A percentile compares a stretch with the other conserved stretches of the same genome.
These are phyloP conservation scores for Dryas iulia DNA, from an alignment of 1,140 invertebrate species.

Conservation along the genomic window DNA sequence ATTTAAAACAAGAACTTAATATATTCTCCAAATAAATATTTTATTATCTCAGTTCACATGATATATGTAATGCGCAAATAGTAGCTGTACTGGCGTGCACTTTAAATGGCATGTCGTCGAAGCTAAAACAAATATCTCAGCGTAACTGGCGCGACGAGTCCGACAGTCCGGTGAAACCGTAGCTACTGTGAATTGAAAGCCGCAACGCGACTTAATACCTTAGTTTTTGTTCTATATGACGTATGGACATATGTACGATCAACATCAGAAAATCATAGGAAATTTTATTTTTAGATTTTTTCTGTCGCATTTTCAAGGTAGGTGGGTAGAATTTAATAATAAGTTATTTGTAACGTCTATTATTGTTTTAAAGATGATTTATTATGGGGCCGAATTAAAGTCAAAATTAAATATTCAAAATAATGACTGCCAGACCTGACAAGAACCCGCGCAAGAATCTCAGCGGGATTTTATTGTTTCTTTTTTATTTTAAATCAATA, in stretches of 20 bases:
- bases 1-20: background rate
- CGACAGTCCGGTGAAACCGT: slow-evolving; percentile 56
- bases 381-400: too few species aligned
- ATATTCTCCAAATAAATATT: background rate
- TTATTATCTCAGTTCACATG: background rate
- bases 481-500: too few species aligned
- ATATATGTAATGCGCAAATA: background rate
- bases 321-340: too few species aligned
- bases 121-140: slow-evolving; percentile 14
- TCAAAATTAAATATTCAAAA: too few species aligned
- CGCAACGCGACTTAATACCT: slow-evolving; percentile 35
- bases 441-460: too few species aligned
- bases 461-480: too few species aligned
- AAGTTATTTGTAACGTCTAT: too few species aligned
- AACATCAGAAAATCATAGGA: background rate
- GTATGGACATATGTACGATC: slow-evolving; percentile 10
- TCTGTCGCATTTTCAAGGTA: background rate
- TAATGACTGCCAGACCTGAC: too few species aligned
- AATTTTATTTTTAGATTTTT: background rate
- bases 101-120: slow-evolving; percentile 9
- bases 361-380: too few species aligned
- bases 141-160: slow-evolving; percentile 44
- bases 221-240: slow-evolving; percentile 34
- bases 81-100: background rate
- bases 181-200: slow-evolving; percentile 60